Evolutionary conservation across 2,797 vertebrate species (phyloP).

Genomic region (Rhincodon typus): DNA sequence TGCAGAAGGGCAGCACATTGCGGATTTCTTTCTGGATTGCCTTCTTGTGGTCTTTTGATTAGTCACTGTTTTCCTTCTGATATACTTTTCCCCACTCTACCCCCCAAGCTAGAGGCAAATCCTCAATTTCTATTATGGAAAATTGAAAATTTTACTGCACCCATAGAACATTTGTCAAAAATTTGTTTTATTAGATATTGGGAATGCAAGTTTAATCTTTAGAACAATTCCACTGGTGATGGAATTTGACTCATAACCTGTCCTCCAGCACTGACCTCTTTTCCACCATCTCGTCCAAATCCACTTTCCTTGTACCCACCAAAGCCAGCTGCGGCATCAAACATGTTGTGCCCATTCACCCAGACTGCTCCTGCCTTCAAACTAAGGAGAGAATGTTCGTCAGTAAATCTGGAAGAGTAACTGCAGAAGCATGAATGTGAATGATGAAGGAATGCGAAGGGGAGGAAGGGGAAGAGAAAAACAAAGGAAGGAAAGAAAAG

Average conservation of each 20-base stretch:
- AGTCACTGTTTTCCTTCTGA: not conserved
- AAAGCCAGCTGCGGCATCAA: slow-evolving; percentile 66
- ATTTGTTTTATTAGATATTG: not conserved
- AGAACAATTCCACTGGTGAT: not conserved
- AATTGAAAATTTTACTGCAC: not conserved
- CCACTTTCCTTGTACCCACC: slow-evolving; percentile 74
- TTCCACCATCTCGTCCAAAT: slow-evolving; percentile 71
- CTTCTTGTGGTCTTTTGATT: not conserved
- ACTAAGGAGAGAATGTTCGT: slow-evolving; percentile 47
- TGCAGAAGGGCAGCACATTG: not conserved
- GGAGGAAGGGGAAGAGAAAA: not conserved
- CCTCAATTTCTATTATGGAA: not conserved
- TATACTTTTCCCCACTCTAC: not conserved
- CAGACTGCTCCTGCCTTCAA: slow-evolving; percentile 71
- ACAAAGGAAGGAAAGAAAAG: no score
- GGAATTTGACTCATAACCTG: not conserved
- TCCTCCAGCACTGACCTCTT: slow-evolving; percentile 55
- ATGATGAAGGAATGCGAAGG: not conserved
- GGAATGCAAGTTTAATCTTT: not conserved
- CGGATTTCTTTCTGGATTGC: no score
- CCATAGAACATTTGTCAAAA: not conserved
- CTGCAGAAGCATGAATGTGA: not conserved
- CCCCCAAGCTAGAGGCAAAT: not conserved
- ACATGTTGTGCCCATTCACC: slow-evolving; percentile 72
- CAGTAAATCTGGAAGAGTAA: not conserved